phyloP scores from a whole-genome alignment of 2,113 vertebrate genomes.

The Lophius piscatorius region DNA sequence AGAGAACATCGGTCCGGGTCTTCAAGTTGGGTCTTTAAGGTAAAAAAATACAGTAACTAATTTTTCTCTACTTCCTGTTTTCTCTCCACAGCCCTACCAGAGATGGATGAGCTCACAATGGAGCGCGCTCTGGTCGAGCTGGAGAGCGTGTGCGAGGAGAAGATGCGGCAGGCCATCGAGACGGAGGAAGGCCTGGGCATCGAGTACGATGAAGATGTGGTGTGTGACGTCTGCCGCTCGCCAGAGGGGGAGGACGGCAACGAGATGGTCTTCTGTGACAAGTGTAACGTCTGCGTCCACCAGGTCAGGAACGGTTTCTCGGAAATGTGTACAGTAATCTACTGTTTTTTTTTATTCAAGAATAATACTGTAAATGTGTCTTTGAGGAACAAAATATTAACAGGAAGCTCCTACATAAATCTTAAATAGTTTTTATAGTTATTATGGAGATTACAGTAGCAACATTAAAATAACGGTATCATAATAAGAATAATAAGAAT shows the following conservation, averaged over 20 bases:
- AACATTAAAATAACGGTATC: no score
- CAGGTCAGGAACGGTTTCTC: constrained; percentile 87
- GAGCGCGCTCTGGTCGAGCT: constrained; percentile 92
- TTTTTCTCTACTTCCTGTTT: neutral
- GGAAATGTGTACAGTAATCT: no score
- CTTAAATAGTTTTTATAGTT: no score
- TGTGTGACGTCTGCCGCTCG: constrained; percentile 96
- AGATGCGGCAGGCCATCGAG: constrained; percentile 94
- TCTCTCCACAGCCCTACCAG: constrained; percentile 82
- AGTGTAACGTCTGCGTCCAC: constrained; percentile 97
- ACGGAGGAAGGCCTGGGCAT: constrained; percentile 95
- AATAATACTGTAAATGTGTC: no score
- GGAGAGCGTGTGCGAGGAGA: constrained; percentile 90
- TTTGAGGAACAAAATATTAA: no score
- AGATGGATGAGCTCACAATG: constrained; percentile 92
- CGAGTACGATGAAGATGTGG: constrained; percentile 97
- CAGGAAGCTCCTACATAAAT: no score
- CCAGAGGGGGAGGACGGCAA: constrained; percentile 97
- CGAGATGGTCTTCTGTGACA: constrained; percentile 99
- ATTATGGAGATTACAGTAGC: no score
- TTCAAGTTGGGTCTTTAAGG: neutral
- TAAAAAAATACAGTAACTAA: neutral
- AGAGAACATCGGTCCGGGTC: neutral
- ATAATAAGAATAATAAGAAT: no score
- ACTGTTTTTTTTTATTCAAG: no score